phyloP scores from a whole-genome alignment of 2,888 invertebrate species.

The Dilophus febrilis region DNA sequence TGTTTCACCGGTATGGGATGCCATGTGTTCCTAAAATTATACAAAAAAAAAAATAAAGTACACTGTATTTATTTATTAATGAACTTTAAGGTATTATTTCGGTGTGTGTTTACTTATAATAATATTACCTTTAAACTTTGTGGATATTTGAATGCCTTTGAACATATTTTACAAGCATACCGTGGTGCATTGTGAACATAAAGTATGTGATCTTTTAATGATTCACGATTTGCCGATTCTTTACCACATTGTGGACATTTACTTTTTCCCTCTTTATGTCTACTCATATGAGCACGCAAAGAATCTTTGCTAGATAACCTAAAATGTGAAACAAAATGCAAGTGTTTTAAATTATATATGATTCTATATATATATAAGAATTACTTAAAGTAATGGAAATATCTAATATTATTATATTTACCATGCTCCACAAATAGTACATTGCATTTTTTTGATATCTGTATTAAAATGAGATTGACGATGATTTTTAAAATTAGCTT shows the following conservation, averaged over 20 bases:
- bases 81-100: too few relatives aligned
- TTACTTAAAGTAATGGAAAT: too few relatives aligned
- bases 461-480: slow-evolving; percentile 21
- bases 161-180: too few relatives aligned
- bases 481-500: slow-evolving; percentile 23
- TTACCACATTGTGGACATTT: slow-evolving; percentile 12
- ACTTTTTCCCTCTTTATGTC: background rate
- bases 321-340: too few relatives aligned
- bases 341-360: too few relatives aligned
- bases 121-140: too few relatives aligned
- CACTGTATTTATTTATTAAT: too few relatives aligned
- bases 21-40: slow-evolving; percentile 27
- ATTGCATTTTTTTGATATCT: slow-evolving; percentile 20
- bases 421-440: slow-evolving; percentile 25
- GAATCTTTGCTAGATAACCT: background rate
- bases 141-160: too few relatives aligned
- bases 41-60: too few relatives aligned
- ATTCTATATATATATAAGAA: too few relatives aligned
- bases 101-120: too few relatives aligned
- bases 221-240: slow-evolving; percentile 23
- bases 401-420: background rate
- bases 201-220: slow-evolving; percentile 24
- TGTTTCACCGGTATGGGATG: slow-evolving; percentile 27
- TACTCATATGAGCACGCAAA: background rate
- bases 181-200: slow-evolving; percentile 21